A percentile compares a stretch with the other conserved stretches of the same genome.
These are phyloP conservation scores for Aplysia californica DNA, from an alignment of 1,140 invertebrate species.

Conservation along the genomic window DNA sequence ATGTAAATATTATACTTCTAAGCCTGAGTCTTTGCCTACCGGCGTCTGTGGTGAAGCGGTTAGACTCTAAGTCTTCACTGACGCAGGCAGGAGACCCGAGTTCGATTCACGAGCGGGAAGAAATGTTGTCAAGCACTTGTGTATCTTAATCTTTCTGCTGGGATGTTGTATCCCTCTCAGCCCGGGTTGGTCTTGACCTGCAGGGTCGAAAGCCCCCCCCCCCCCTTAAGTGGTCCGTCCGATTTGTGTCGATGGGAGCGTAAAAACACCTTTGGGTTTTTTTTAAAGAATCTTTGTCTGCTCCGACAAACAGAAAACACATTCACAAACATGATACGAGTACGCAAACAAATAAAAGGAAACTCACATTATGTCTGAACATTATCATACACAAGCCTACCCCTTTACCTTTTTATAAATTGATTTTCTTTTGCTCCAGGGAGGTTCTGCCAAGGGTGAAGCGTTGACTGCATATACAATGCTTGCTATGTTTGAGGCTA, in stretches of 20 bases:
- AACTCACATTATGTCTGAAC: neutral
- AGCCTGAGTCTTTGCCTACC: too few relatives aligned
- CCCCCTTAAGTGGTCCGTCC: neutral
- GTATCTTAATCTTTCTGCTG: too few relatives aligned
- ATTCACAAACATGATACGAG: neutral
- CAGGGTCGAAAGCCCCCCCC: too few relatives aligned
- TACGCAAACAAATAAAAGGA: neutral
- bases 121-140: too few relatives aligned
- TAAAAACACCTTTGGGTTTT: neutral
- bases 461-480: slow-evolving; percentile 41
- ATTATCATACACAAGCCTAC: neutral
- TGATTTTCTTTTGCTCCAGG: slow-evolving; percentile 28
- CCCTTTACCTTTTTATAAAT: neutral
- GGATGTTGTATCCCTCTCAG: too few relatives aligned
- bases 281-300: neutral
- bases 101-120: too few relatives aligned
- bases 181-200: too few relatives aligned
- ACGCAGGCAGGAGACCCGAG: too few relatives aligned
- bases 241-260: too few relatives aligned
- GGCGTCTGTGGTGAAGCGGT: too few relatives aligned
- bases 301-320: neutral
- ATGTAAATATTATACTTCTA: too few relatives aligned
- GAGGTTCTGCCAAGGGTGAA: slow-evolving; percentile 41
- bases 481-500: slow-evolving; percentile 38
- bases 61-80: too few relatives aligned